phyloP scores from a whole-genome alignment of 2,113 vertebrate species.

The Stomatorhinus ivindoensis region DNA sequence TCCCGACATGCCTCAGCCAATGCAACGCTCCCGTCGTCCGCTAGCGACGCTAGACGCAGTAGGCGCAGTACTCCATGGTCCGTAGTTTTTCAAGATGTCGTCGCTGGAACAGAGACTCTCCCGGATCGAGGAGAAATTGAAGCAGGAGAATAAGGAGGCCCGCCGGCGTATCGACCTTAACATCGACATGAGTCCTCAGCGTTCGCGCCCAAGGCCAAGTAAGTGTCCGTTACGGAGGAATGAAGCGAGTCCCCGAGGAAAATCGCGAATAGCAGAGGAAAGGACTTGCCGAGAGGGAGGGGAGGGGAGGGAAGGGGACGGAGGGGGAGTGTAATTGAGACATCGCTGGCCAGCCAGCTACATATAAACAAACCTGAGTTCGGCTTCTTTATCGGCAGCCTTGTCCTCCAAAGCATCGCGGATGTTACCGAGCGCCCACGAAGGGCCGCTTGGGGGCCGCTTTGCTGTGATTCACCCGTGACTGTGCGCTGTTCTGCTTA shows the following conservation, averaged over 20 bases:
- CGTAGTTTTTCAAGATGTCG: constrained; percentile 73
- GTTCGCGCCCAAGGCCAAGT: constrained; percentile 66
- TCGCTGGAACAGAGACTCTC: constrained; percentile 74
- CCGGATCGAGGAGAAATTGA: constrained; percentile 71
- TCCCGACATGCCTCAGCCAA: constrained; percentile 6
- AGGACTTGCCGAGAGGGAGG: constrained; percentile 22
- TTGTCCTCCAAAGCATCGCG: neutral
- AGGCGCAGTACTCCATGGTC: constrained; percentile 49
- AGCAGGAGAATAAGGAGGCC: constrained; percentile 67
- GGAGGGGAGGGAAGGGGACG: constrained; percentile 28
- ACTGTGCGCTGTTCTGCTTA: neutral
- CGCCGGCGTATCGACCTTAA: constrained; percentile 66
- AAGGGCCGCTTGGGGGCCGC: neutral
- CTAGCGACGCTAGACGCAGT: constrained; percentile 42
- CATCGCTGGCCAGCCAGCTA: constrained; percentile 46
- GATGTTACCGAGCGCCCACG: neutral
- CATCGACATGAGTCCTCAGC: constrained; percentile 70
- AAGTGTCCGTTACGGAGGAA: constrained; percentile 42
- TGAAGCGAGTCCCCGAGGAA: constrained; percentile 27
- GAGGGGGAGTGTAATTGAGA: constrained; percentile 22
- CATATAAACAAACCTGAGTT: constrained; percentile 60
- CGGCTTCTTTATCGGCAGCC: neutral
- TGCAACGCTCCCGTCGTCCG: neutral
- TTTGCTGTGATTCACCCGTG: neutral
- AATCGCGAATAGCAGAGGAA: neutral